phyloP scores from a whole-genome alignment of 2,888 invertebrate genomes.

The Oligia latruncula region DNA sequence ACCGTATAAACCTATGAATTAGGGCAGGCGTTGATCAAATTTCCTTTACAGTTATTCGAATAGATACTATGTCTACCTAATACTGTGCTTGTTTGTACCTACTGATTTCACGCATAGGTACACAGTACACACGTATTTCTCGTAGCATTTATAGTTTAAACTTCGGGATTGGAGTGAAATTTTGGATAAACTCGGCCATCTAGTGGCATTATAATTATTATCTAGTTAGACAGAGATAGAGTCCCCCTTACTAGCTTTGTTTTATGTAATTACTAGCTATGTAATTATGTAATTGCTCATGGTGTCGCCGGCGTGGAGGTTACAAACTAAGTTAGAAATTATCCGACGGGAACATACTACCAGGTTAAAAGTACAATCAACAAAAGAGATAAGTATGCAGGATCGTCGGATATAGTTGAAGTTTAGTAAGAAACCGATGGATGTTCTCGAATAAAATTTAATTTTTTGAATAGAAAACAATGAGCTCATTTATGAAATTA shows the following conservation, averaged over 20 bases:
- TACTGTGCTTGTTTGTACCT: not conserved
- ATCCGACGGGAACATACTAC: not conserved
- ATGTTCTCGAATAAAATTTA: no score
- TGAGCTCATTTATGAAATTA: no score
- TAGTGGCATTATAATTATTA: not conserved
- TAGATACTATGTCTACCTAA: not conserved
- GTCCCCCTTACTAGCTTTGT: no score
- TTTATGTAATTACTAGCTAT: not conserved
- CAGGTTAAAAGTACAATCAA: not conserved
- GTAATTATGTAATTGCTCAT: no score
- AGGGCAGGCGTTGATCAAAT: not conserved
- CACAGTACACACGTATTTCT: not conserved
- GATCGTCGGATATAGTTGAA: no score
- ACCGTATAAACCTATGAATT: constrained; percentile 30
- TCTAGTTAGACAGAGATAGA: not conserved
- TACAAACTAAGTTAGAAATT: not conserved
- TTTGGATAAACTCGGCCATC: not conserved
- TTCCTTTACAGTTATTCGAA: constrained; percentile 4
- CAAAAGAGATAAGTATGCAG: no score
- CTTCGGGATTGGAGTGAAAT: not conserved
- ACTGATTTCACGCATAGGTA: not conserved
- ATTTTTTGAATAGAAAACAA: no score
- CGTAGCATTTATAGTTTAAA: not conserved
- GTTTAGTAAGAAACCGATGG: no score
- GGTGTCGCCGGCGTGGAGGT: no score